Base-by-base conservation (phyloP, 1,140 invertebrate genomes). In the Amyelois transitella region DNA sequence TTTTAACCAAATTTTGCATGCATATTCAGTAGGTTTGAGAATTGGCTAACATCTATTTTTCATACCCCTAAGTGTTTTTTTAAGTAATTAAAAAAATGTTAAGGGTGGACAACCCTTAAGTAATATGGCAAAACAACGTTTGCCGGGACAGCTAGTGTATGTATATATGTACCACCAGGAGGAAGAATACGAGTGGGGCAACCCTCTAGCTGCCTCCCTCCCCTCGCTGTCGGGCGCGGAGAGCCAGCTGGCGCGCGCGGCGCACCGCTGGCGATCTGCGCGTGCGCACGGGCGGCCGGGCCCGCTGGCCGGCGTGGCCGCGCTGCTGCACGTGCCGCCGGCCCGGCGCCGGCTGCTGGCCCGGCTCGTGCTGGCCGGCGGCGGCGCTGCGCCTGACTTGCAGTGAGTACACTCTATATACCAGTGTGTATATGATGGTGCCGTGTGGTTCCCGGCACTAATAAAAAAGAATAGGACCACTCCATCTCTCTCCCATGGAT, bases 131-230 rank as follows among this genome's bases (percentile, higher is more conserved):
- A n/a, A n/a, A n/a, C n/a, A n/a, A n/a, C n/a, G n/a, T n/a, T n/a
- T n/a, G n/a, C n/a, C n/a, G n/a, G n/a, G 22, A 4, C 32, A n/a
- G 4, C 14, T 43, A 10, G n/a, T 43, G n/a, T n/a, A n/a, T n/a
- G 51, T 43, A 18, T 49, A 63, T 48, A 32, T 19, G 18, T 51
- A 38, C 56, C 18, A 20, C 38, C 53, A 96, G 92, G 95, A 97
- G 75, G 92, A 94, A 64, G 85, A 91, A 4, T 95, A 89, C 80
- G 94, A 95, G 76, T 95, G 93, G 91, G 94, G 94, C 0, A 95
- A 94, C 77, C 91, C 92, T 0, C 77, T 84, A 57, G 91, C 91
- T 12, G 64, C 78, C 12, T 75, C 79, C 19, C 77, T 90, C 0
- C 91, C 92, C 0, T 43, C 75, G 0, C 58, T 90, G 22, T 62